Evolutionary conservation across 2,797 vertebrate genomes (phyloP).

Genomic region (Gymnopithys bicolor): DNA sequence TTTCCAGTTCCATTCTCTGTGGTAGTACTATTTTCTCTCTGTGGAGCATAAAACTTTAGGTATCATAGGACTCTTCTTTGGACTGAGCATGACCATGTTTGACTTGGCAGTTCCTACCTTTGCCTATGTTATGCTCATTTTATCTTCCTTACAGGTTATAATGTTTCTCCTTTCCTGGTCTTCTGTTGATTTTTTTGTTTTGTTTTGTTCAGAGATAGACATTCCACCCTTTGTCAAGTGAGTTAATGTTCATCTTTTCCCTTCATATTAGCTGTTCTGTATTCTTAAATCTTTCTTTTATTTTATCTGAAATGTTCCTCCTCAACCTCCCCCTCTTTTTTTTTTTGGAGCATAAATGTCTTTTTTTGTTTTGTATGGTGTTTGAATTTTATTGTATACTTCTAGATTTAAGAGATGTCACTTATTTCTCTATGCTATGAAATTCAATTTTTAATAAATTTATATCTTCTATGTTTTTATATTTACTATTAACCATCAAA

Average conservation of each 20-base stretch:
- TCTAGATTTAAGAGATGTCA: not conserved
- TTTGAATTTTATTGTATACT: not conserved
- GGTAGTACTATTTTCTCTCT: not conserved
- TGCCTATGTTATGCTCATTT: not conserved
- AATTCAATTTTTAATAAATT: not conserved
- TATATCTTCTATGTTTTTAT: not conserved
- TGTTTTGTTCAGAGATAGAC: not conserved
- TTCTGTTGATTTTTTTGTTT: not conserved
- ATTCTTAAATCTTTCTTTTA: not conserved
- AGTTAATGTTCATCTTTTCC: not conserved
- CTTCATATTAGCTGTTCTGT: not conserved
- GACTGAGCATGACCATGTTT: not conserved
- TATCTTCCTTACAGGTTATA: not conserved
- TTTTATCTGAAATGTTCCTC: not conserved
- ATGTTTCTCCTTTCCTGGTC: not conserved
- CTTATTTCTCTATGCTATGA: not conserved
- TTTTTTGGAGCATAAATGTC: not conserved
- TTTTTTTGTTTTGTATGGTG: not conserved
- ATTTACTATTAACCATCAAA: not conserved
- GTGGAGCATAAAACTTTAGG: not conserved
- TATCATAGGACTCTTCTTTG: not conserved
- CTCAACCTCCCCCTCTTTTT: rapidly evolving
- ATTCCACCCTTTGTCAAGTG: not conserved
- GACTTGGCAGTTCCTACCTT: not conserved
- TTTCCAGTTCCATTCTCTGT: not conserved